These are phyloP conservation scores for Symphodus melops DNA, from an alignment of 2,113 vertebrate genomes.

Conservation along the genomic window DNA sequence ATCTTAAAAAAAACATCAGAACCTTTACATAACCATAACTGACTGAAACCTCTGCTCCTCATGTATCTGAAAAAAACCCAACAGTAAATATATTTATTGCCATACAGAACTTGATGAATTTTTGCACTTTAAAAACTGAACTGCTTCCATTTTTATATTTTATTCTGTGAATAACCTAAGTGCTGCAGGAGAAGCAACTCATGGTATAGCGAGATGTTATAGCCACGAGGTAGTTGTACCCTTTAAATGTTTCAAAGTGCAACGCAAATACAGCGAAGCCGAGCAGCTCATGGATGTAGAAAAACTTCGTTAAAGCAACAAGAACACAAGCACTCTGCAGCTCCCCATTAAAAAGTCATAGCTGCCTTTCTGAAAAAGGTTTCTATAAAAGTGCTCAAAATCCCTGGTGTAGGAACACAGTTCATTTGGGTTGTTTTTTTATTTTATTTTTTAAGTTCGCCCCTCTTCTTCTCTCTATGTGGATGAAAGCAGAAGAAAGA, in stretches of 20 bases:
- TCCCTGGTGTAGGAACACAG: background rate
- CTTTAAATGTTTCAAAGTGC: slow-evolving; percentile 27
- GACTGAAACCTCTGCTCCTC: too few species aligned
- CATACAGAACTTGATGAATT: background rate
- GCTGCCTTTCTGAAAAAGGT: slow-evolving; percentile 4
- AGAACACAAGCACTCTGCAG: slow-evolving; percentile 4
- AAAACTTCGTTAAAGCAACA: slow-evolving; percentile 12
- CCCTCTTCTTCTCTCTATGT: slow-evolving; percentile 5
- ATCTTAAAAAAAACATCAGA: too few species aligned
- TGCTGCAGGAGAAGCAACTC: slow-evolving; percentile 2
- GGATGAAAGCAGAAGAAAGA: slow-evolving; percentile 44
- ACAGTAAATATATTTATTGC: too few species aligned
- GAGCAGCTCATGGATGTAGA: slow-evolving; percentile 8
- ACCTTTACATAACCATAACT: too few species aligned
- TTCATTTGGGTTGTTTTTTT: slow-evolving; percentile 1
- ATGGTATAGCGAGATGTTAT: background rate
- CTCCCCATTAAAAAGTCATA: slow-evolving; percentile 14
- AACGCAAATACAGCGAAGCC: background rate
- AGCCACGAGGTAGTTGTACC: background rate
- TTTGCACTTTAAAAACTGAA: background rate
- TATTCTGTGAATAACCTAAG: background rate
- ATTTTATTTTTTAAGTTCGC: background rate
- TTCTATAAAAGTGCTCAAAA: slow-evolving; percentile 12
- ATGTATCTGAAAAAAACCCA: too few species aligned
- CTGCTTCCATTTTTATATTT: background rate